phyloP scores from a whole-genome alignment of 1,140 invertebrate genomes.

The Drosophila simulans region DNA sequence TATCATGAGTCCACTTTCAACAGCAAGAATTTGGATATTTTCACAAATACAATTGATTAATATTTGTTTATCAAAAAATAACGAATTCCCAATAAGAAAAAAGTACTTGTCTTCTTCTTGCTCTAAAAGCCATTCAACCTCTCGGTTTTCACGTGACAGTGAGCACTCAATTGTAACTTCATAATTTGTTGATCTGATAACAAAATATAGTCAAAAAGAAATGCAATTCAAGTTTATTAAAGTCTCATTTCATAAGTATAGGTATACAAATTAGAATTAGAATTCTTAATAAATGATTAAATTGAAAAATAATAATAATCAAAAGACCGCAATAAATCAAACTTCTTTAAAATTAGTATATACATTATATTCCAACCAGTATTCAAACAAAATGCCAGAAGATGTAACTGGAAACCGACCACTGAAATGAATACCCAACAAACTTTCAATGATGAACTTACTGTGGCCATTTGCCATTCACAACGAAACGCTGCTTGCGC shows the following conservation, averaged over 20 bases:
- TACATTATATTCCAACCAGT: no score
- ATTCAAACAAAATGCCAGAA: no score
- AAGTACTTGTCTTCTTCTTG: not conserved
- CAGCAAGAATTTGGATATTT: no score
- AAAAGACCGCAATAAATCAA: no score
- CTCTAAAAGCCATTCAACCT: not conserved
- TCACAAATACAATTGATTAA: not conserved
- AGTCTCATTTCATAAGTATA: no score
- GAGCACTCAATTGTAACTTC: not conserved
- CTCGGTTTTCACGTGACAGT: not conserved
- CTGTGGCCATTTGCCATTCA: conserved; percentile 15
- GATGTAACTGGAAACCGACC: not conserved
- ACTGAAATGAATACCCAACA: not conserved
- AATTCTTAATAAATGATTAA: no score
- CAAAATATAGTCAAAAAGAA: no score
- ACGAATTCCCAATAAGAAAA: not conserved
- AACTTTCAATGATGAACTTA: not conserved
- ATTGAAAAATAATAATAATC: no score
- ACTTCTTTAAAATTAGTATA: no score
- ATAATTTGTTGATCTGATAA: not conserved
- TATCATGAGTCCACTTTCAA: no score
- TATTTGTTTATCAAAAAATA: not conserved
- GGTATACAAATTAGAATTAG: no score
- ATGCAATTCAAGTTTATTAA: no score
- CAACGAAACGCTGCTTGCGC: conserved; percentile 28